Evolutionary conservation across 2,113 vertebrate genomes (phyloP).

Genomic region (Aythya baeri): DNA sequence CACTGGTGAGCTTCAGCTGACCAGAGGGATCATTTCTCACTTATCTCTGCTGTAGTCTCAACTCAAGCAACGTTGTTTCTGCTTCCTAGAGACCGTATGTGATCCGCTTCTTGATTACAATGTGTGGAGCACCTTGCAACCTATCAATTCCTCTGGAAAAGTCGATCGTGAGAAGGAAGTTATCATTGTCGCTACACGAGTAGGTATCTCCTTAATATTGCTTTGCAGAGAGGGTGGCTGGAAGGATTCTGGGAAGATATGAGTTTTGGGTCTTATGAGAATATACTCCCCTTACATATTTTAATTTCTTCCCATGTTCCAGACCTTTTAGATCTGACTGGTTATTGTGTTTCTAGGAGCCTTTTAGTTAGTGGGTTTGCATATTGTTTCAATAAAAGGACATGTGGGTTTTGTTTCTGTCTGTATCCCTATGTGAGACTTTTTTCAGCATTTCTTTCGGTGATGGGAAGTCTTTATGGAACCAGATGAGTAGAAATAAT

Average conservation of each 20-base stretch:
- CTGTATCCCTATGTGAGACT: fast-evolving
- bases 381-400: background rate
- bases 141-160: conserved; percentile 81
- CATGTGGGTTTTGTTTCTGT: background rate
- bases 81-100: conserved; percentile 84
- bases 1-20: background rate
- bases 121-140: conserved; percentile 84
- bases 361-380: background rate
- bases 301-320: background rate
- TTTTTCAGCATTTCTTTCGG: background rate
- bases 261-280: background rate
- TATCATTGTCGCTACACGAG: conserved; percentile 85
- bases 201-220: conserved; percentile 65
- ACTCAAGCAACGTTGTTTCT: background rate
- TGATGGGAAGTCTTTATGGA: background rate
- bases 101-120: conserved; percentile 89
- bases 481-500: background rate
- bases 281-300: fast-evolving
- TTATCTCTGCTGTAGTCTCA: background rate
- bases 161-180: conserved; percentile 70
- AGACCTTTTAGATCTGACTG: background rate
- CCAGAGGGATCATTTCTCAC: background rate
- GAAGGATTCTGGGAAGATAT: background rate
- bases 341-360: background rate
- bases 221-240: background rate